Conservation (phyloP, 1,140 invertebrate species). For the Microplitis demolitor region DNA sequence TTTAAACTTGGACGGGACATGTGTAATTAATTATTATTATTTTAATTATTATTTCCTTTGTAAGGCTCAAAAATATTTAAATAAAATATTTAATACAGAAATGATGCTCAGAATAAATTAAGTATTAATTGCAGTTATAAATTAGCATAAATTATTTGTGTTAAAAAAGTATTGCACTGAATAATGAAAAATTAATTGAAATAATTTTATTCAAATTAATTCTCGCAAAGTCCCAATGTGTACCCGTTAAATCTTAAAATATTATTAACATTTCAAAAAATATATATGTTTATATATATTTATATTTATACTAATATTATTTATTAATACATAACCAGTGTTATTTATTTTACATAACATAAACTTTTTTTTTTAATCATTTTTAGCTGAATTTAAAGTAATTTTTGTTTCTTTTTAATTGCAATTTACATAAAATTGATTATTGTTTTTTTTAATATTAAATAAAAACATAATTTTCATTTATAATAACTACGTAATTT, state of each 20-base stretch:
- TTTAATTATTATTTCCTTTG: not conserved
- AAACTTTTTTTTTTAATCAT: not conserved
- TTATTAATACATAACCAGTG: conserved; percentile 19
- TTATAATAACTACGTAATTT: too few relatives aligned
- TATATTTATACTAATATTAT: conserved; percentile 19
- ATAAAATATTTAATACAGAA: not conserved
- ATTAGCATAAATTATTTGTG: not conserved
- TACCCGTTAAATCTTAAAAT: conserved; percentile 25
- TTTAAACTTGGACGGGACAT: conserved; percentile 5
- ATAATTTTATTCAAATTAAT: not conserved
- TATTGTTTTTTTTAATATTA: not conserved
- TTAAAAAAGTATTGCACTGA: not conserved
- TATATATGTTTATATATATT: conserved; percentile 14
- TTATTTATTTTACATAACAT: conserved; percentile 17
- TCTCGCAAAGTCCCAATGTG: not conserved
- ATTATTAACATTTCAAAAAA: conserved; percentile 26
- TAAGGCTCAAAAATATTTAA: not conserved
- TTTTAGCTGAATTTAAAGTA: not conserved
- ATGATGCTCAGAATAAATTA: not conserved
- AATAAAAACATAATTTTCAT: too few relatives aligned
- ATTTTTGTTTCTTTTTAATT: not conserved
- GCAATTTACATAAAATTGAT: not conserved
- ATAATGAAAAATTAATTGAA: not conserved
- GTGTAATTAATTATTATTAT: not conserved
- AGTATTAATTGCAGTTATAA: not conserved